phyloP scores from a whole-genome alignment of 2,797 vertebrate species.

The Tapera naevia region DNA sequence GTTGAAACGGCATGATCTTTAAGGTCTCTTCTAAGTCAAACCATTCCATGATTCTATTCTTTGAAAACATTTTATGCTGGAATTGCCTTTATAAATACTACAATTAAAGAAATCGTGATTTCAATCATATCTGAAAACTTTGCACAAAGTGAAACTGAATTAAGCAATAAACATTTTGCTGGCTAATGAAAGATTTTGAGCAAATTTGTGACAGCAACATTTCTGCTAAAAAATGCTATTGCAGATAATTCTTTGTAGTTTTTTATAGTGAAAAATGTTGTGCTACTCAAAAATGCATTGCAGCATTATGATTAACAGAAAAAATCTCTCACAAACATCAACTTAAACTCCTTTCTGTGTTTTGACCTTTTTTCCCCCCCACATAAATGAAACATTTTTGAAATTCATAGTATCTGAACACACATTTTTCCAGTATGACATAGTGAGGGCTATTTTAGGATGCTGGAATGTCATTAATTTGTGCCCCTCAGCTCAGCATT shows the following conservation, averaged over 20 bases:
- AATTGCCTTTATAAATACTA: neutral
- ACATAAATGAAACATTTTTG: conserved; percentile 26
- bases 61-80: neutral
- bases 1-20: no score
- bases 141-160: neutral
- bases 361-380: neutral
- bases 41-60: no score
- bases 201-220: neutral
- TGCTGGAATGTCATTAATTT: conserved; percentile 41
- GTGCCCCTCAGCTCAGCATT: conserved; percentile 34
- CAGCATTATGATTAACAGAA: neutral
- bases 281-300: neutral
- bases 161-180: neutral
- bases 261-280: neutral
- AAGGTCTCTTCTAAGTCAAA: no score
- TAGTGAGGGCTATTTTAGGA: conserved; percentile 23
- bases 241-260: neutral
- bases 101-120: neutral
- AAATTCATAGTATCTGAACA: neutral
- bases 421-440: conserved; percentile 19
- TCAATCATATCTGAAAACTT: neutral
- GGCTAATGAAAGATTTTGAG: neutral
- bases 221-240: neutral
- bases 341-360: neutral
- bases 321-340: neutral